phyloP scores from a whole-genome alignment of 2,797 vertebrate species.

The Malurus splendens region DNA sequence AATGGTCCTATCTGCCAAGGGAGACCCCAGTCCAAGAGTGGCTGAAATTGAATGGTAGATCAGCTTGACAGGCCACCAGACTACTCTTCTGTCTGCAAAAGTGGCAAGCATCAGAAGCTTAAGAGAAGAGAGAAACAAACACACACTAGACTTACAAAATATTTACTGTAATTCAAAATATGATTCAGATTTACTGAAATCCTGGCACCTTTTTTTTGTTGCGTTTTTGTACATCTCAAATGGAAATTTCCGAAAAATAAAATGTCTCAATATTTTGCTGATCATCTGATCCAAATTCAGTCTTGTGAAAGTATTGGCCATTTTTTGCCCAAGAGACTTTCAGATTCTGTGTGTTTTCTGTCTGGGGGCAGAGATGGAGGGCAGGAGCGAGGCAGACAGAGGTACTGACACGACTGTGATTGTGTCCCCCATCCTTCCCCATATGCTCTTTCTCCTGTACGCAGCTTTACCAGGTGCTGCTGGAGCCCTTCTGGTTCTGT shows the following conservation, averaged over 20 bases:
- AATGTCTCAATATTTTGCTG: neutral
- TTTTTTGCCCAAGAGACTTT: neutral
- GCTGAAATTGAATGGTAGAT: neutral
- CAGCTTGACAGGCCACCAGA: neutral
- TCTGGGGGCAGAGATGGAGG: neutral
- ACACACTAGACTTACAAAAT: neutral
- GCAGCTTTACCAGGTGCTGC: neutral
- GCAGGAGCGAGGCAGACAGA: neutral
- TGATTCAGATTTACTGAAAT: neutral
- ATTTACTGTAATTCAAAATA: neutral
- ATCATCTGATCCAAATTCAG: neutral
- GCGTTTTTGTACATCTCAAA: neutral
- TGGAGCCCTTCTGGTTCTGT: neutral
- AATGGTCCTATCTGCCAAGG: neutral
- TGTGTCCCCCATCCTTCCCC: neutral
- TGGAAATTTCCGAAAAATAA: neutral
- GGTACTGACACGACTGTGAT: fast-evolving
- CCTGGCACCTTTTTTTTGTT: neutral
- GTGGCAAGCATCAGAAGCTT: neutral
- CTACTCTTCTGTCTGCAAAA: neutral
- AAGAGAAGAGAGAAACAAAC: neutral
- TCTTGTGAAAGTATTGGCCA: neutral
- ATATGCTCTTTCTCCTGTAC: fast-evolving
- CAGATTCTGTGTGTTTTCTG: neutral
- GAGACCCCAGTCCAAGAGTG: neutral